Evolutionary conservation across 2,888 invertebrate genomes (phyloP), one percentile per base, ranked within the genome.

Genomic region (Pseudolycoriella hygida): DNA sequence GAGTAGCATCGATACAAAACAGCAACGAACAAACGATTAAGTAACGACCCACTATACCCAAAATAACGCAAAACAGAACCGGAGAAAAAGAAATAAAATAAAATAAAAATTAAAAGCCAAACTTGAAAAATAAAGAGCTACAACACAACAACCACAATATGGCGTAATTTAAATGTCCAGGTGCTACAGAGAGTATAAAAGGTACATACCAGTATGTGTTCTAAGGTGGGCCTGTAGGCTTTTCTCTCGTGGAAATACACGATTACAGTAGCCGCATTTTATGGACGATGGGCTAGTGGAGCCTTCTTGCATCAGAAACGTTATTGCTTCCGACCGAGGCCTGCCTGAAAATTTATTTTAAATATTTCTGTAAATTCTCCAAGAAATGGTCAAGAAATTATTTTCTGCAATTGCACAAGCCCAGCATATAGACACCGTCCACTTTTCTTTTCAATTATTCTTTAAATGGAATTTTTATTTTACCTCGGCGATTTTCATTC

Each of bases 171-270:
- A 42, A 42, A 42, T 25, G 40, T 5, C 30, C 42, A 42, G 19
- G 18, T 40, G 19, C 12, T 8, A 34, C 4, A 41, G 17, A 43
- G 32, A 31, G 18, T 17, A 30, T 30, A 30, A 12, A n/a, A 30
- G 25, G 31, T 38, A 46, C 48, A 47, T 56, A 74, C 76, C 76
- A 58, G 76, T 76, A 54, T 77, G 77, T 4, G 75, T 76, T 52
- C 76, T 63, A 30, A 74, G 58, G 57, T 76, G 76, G 15, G 81
- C 81, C 57, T 80, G 80, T 1, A 82, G 67, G 10, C 78, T 79
- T 61, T 83, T 83, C 56, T 81, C 80, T 51, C 81, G 64, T 2
- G 83, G 83, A 57, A 83, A 83, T 17, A 80, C 78, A 46, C 83
- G 64, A 51, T 73, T 72, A 61, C 83, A 82, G 54, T 70, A 76